Evolutionary conservation across 2,797 vertebrate genomes (phyloP).

Genomic region (Lophotriccus pileatus): DNA sequence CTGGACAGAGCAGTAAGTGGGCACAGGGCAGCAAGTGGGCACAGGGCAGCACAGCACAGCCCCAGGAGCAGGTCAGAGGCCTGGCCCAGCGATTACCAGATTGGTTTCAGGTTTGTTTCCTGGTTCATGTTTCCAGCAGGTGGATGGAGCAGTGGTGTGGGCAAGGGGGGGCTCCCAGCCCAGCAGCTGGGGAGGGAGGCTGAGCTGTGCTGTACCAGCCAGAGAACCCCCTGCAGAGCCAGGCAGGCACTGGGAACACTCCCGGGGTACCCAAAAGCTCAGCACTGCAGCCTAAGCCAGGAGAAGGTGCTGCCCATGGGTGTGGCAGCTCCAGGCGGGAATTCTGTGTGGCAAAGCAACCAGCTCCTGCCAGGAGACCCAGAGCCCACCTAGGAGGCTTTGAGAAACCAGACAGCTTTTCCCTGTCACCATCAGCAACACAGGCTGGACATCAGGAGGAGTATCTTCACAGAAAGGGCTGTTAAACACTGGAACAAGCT

Average conservation of each 20-base stretch:
- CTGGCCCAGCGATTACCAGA: neutral
- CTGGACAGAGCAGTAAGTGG: neutral
- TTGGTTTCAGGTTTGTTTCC: neutral
- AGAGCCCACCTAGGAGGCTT: neutral
- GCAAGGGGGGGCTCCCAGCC: neutral
- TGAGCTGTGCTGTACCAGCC: neutral
- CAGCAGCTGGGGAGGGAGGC: neutral
- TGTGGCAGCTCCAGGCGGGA: neutral
- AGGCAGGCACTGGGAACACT: neutral
- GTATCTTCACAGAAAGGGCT: neutral
- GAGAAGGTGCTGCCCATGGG: neutral
- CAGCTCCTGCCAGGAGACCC: neutral
- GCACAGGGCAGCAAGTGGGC: neutral
- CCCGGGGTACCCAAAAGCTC: rapidly evolving
- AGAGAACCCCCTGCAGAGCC: neutral
- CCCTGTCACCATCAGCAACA: neutral
- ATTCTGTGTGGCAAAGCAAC: neutral
- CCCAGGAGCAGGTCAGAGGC: neutral
- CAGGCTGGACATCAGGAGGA: neutral
- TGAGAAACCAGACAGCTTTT: neutral
- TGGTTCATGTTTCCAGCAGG: neutral
- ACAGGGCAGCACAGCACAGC: neutral
- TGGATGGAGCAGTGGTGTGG: rapidly evolving
- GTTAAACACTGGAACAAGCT: neutral
- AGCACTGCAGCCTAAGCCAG: neutral